Base-by-base conservation (phyloP, 2,888 invertebrate species). In the Melinaea marsaeus region DNA sequence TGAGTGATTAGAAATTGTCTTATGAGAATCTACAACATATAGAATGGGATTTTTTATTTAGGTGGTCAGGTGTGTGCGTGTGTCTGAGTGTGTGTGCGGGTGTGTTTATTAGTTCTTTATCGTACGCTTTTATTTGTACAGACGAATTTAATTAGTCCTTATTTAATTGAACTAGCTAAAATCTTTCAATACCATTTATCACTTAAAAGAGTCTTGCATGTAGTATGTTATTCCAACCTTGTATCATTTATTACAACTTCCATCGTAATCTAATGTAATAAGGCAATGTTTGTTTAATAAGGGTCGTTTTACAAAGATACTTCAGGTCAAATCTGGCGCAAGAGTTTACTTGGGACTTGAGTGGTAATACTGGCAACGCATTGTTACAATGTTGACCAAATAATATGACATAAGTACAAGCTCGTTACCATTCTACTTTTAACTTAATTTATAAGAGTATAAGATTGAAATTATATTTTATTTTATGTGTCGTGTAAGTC, bases 291-390 rank as follows among this genome's bases (percentile, higher is more conserved):
- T 22, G 55, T 46, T 51, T 46, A 57, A 6, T 11, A 57, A 60
- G 57, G 59, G 62, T 47, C 48, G 35, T 51, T 55, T 55, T 42
- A 59, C 48, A 51, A 47, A 57, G 62, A 58, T 75, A 78, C 79
- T 80, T 78, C 77, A 79, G 78, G 78, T 82, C 76, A 77, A 76
- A 85, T 83, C 86, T 86, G 81, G 83, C 86, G 81, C 84, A 85
- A 84, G 81, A 81, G 80, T 85, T 85, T 79, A 80, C 76, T 78
- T 78, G 73, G 76, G 81, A 71, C 82, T 79, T 84, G 85, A 80
- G 83, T 85, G 78, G 85, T 84, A 86, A 48, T 48, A 13, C 48
- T 32, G 22, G 51, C 51, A 85, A 85, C 77, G 81, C 82, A 88
- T 88, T 88, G 88, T 88, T 87, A 83, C 75, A 58, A 63, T 51